Evolutionary conservation across 2,797 vertebrate genomes (phyloP).

Genomic region (Macropus fuliginosus): DNA sequence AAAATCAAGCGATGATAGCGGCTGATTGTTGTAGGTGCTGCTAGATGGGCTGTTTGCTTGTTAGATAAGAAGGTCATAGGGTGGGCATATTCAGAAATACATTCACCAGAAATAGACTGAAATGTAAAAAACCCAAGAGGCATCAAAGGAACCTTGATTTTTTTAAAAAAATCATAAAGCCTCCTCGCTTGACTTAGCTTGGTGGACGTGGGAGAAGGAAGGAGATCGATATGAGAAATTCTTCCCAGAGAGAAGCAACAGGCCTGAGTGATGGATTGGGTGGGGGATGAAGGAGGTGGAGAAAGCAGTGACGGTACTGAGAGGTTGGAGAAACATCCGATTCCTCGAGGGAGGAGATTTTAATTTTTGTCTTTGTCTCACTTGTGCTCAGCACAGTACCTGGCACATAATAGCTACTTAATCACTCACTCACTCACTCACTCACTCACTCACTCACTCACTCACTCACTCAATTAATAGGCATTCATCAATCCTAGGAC

Average conservation of each 20-base stretch:
- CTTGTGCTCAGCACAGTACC: not conserved
- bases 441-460: not conserved
- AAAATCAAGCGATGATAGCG: not conserved
- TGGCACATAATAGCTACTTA: not conserved
- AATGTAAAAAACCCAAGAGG: not conserved
- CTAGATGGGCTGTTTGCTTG: not conserved
- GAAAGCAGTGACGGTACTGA: not conserved
- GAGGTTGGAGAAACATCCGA: not conserved
- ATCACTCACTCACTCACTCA: not conserved
- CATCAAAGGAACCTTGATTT: not conserved
- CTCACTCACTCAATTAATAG: not conserved
- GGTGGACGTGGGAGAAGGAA: not conserved
- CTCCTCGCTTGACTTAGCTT: not conserved
- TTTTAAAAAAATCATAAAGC: not conserved
- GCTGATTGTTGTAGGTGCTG: not conserved
- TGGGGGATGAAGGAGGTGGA: not conserved
- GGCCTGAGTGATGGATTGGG: not conserved
- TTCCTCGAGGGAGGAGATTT: not conserved
- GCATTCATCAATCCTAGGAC: not conserved
- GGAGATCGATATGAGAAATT: not conserved
- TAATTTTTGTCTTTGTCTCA: not conserved
- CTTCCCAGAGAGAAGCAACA: not conserved
- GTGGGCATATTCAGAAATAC: not conserved
- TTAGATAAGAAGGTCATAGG: not conserved
- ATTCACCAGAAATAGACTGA: not conserved